Evolutionary conservation across 2,888 invertebrate species (phyloP).

Genomic region (Ceramica pisi): DNA sequence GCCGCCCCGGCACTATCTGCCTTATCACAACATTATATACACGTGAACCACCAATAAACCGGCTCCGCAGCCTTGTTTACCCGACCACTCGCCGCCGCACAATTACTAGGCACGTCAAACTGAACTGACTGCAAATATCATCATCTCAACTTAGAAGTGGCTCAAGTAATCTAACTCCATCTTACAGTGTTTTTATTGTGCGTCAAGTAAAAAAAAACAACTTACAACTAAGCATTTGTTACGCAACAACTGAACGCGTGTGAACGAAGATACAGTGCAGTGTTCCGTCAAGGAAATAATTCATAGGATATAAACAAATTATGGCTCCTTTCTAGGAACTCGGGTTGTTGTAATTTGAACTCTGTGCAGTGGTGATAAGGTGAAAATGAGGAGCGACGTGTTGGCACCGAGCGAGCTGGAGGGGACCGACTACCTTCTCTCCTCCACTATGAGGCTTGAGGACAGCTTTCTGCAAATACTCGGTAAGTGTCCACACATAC

Average conservation of each 20-base stretch:
- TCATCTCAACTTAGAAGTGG: conserved; percentile 51
- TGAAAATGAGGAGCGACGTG: conserved; percentile 89
- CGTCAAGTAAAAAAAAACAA: conserved; percentile 35
- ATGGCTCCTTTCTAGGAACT: conserved; percentile 66
- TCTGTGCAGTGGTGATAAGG: conserved; percentile 71
- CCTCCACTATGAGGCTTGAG: conserved; percentile 91
- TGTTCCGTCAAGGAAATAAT: conserved; percentile 64
- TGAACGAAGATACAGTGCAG: conserved; percentile 64
- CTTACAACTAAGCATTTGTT: conserved; percentile 41
- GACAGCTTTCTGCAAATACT: conserved; percentile 92
- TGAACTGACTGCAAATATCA: conserved; percentile 66
- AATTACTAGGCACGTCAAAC: conserved; percentile 67
- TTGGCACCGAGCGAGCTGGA: conserved; percentile 90
- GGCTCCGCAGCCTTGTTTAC: conserved; percentile 79
- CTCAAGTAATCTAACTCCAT: conserved; percentile 31
- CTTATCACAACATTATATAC: conserved; percentile 74
- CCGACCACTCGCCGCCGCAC: conserved; percentile 68
- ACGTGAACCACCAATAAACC: conserved; percentile 79
- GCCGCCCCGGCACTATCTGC: conserved; percentile 64
- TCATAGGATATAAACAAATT: conserved; percentile 64
- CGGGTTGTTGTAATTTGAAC: conserved; percentile 69
- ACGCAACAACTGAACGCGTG: conserved; percentile 60
- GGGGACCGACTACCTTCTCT: conserved; percentile 92
- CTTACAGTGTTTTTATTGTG: conserved; percentile 49
- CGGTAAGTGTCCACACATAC: conserved; percentile 84